Percentiles rank a stretch among this genome's conserved stretches.
phyloP scores from a whole-genome alignment of 2,113 vertebrate genomes.

The Entomyzon cyanotis region DNA sequence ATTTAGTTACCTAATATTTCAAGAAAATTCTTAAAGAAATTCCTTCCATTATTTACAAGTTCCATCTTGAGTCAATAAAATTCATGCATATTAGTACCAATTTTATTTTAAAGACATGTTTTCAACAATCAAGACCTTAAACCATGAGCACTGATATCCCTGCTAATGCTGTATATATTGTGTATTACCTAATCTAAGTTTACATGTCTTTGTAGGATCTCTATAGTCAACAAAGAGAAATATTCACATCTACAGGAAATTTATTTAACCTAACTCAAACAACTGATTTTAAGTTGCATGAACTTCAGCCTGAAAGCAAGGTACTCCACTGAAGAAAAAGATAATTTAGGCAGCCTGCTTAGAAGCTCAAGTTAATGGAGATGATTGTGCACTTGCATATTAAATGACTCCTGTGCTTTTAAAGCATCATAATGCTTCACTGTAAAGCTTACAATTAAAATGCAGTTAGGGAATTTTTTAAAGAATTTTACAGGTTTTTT shows the following conservation, averaged over 20 bases:
- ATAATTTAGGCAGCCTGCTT: background rate
- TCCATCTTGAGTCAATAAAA: background rate
- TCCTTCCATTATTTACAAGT: background rate
- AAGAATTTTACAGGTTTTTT: rapidly evolving
- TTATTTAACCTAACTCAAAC: background rate
- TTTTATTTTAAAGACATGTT: background rate
- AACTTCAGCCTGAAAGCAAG: background rate
- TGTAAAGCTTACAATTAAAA: background rate
- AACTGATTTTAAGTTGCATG: background rate
- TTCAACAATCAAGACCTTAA: background rate
- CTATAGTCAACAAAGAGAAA: background rate
- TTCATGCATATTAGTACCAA: background rate
- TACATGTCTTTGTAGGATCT: background rate
- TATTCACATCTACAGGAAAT: background rate
- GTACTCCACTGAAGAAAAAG: background rate
- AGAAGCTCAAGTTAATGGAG: background rate
- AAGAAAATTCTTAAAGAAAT: background rate
- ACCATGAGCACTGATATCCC: background rate
- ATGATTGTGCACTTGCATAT: background rate
- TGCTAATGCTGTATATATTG: background rate
- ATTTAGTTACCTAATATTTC: background rate
- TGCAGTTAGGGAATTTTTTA: rapidly evolving
- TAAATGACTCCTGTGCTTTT: background rate
- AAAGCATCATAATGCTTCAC: background rate
- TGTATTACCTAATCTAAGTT: background rate